Conservation (phyloP, 2,888 invertebrate species). For the Acrobasis suavella region DNA sequence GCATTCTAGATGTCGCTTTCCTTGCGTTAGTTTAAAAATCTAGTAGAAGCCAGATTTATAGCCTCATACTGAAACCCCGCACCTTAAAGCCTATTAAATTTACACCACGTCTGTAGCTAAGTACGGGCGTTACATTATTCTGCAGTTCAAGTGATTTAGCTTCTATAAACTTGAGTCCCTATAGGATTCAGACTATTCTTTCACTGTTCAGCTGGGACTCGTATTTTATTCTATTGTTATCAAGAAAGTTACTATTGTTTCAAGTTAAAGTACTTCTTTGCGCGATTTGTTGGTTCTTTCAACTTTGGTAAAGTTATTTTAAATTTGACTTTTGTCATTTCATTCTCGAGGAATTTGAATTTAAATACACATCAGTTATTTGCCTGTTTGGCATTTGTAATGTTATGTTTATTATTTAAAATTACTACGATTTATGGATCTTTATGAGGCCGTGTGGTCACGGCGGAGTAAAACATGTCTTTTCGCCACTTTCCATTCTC, state of each 20-base stretch:
- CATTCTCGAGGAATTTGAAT: too few relatives aligned
- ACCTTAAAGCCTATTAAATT: conserved; percentile 15
- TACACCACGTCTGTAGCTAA: conserved; percentile 13
- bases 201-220: neutral
- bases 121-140: conserved; percentile 13
- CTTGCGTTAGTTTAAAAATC: conserved; percentile 8
- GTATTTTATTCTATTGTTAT: conserved; percentile 12
- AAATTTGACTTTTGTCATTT: too few relatives aligned
- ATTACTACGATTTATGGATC: too few relatives aligned
- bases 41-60: conserved; percentile 4
- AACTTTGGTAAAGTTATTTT: too few relatives aligned
- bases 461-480: too few relatives aligned
- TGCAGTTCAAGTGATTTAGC: conserved; percentile 8
- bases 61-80: conserved; percentile 1
- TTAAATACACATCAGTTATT: too few relatives aligned
- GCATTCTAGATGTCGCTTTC: neutral
- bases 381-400: too few relatives aligned
- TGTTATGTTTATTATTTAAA: too few relatives aligned
- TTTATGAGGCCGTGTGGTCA: too few relatives aligned
- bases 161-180: conserved; percentile 4
- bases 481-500: too few relatives aligned
- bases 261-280: neutral
- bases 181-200: conserved; percentile 7
- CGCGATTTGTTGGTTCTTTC: too few relatives aligned
- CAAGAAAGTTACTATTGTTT: neutral